Conservation (phyloP, 2,888 invertebrate species). For the Rosalia funebris region DNA sequence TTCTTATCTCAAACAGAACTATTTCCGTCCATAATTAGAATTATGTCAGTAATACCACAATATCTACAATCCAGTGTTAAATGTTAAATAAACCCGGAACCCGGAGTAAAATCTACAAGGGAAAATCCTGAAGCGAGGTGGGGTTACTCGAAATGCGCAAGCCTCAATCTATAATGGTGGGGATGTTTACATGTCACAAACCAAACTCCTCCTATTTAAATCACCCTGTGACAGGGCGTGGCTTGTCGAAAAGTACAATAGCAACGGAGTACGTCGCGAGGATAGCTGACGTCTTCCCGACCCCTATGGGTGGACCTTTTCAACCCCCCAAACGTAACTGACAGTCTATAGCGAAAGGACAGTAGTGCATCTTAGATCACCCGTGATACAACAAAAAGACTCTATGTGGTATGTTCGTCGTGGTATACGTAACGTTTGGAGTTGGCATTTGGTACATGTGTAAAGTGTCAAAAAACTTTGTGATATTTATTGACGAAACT, state of each 20-base stretch:
- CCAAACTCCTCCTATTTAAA: constrained; percentile 28
- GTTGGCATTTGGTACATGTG: constrained; percentile 5
- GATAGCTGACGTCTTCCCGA: constrained; percentile 42
- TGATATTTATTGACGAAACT: constrained; percentile 25
- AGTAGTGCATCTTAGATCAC: constrained; percentile 48
- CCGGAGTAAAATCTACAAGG: constrained; percentile 7
- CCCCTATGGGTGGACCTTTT: constrained; percentile 54
- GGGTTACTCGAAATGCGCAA: constrained; percentile 6
- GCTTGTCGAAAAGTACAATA: constrained; percentile 31
- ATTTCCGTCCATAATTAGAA: constrained; percentile 29
- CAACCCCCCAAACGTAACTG: constrained; percentile 55
- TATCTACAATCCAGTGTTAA: constrained; percentile 36
- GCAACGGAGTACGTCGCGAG: constrained; percentile 31
- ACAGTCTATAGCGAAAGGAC: constrained; percentile 58
- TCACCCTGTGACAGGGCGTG: constrained; percentile 30
- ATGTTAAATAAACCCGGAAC: constrained; percentile 34
- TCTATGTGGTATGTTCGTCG: constrained; percentile 34
- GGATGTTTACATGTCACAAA: constrained; percentile 16
- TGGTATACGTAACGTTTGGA: constrained; percentile 19
- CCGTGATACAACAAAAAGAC: constrained; percentile 22
- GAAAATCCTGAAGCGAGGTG: constrained; percentile 25
- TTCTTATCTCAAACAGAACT: too few relatives aligned
- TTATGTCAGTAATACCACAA: constrained; percentile 39
- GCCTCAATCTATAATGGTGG: constrained; percentile 9
- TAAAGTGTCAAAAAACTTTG: constrained; percentile 24